A percentile compares a stretch with the other conserved stretches of the same genome.
Conservation (phyloP, 2,888 invertebrate species). For the Tromatobia lineatoria region DNA sequence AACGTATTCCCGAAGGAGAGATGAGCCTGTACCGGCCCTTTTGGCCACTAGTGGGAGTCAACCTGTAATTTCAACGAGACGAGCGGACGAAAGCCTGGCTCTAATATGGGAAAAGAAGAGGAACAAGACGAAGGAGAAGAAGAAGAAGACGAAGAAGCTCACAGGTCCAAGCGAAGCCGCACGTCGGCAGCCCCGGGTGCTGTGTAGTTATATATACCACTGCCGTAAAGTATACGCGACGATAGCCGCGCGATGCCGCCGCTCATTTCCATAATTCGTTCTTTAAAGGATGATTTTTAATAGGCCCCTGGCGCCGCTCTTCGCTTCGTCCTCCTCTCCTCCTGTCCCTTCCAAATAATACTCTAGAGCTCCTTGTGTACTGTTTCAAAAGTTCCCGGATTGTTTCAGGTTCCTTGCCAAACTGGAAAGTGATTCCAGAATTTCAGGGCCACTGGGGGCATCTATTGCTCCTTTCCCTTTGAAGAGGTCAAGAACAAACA, state of each 20-base stretch:
- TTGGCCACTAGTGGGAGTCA: conserved; percentile 68
- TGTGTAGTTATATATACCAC: conserved; percentile 1
- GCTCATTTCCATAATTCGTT: conserved; percentile 84
- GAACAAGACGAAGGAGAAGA: conserved; percentile 37
- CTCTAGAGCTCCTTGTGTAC: conserved; percentile 18
- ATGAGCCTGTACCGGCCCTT: conserved; percentile 39
- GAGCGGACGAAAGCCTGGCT: conserved; percentile 76
- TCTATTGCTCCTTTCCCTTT: not conserved
- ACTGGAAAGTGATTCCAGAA: not conserved
- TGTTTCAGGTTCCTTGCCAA: conserved; percentile 31
- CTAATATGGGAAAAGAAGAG: conserved; percentile 80
- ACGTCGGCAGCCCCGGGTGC: conserved; percentile 67
- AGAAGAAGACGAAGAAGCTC: conserved; percentile 25
- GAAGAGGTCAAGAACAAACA: conserved; percentile 34
- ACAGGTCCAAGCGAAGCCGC: conserved; percentile 44
- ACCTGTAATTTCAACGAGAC: conserved; percentile 83
- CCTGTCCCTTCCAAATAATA: conserved; percentile 30
- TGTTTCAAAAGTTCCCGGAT: conserved; percentile 22
- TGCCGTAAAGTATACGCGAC: conserved; percentile 54
- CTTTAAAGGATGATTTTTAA: conserved; percentile 84
- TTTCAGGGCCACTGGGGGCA: not conserved
- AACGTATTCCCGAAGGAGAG: conserved; percentile 51
- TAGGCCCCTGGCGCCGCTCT: conserved; percentile 83
- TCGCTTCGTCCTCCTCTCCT: conserved; percentile 34
- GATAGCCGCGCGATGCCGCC: conserved; percentile 65